Evolutionary conservation across 1,140 invertebrate genomes (phyloP).

Genomic region (Brachionus angularis): DNA sequence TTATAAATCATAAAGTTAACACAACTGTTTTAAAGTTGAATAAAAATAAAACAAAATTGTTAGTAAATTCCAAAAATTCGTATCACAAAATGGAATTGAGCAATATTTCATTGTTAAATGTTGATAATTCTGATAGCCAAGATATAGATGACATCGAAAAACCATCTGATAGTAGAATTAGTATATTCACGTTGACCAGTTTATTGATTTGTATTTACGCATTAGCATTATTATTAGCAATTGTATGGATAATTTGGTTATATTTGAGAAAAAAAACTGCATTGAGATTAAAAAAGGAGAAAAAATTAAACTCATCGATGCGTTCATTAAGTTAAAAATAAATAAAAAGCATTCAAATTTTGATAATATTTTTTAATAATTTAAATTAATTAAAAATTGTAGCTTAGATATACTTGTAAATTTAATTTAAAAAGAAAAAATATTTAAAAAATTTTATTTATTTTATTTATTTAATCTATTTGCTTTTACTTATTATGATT

Average conservation of each 20-base stretch:
- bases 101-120: not conserved
- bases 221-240: slow-evolving; percentile 41
- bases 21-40: not conserved
- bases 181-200: slow-evolving; percentile 18
- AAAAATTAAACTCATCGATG: no score
- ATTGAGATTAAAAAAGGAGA: no score
- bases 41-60: not conserved
- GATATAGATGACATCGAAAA: not conserved
- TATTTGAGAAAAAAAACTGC: slow-evolving; percentile 5
- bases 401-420: no score
- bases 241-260: slow-evolving; percentile 43
- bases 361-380: no score
- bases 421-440: no score
- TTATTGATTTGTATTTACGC: slow-evolving; percentile 35
- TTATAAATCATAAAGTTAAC: not conserved
- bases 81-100: not conserved
- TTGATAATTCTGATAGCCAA: not conserved
- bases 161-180: not conserved
- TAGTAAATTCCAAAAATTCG: not conserved
- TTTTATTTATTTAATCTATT: no score
- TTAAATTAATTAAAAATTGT: no score
- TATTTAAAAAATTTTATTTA: no score
- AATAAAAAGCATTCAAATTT: no score
- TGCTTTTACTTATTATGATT: no score
- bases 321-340: no score